Evolutionary conservation across 2,888 invertebrate genomes (phyloP).

Genomic region (Colletes collaris): DNA sequence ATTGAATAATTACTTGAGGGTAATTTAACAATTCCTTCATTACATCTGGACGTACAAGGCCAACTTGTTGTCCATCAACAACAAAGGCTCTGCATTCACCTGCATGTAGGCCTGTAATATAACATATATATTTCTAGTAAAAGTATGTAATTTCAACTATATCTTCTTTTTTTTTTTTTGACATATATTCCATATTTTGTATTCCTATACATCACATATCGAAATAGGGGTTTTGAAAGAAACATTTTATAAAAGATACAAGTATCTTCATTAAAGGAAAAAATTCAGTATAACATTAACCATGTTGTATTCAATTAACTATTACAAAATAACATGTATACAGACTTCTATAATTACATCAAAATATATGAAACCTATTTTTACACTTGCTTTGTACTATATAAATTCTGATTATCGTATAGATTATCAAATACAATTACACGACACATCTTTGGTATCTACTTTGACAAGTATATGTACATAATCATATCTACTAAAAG

Average conservation of each 20-base stretch:
- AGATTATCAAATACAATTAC: constrained; percentile 2
- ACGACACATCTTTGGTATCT: constrained; percentile 25
- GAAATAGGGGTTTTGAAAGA: not conserved
- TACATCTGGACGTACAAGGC: constrained; percentile 93
- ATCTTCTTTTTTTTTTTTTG: not conserved
- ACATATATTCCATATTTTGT: not conserved
- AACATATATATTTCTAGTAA: not conserved
- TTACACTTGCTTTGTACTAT: not conserved
- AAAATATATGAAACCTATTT: not conserved
- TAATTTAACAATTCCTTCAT: constrained; percentile 91
- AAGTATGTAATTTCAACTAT: not conserved
- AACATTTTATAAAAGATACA: not conserved
- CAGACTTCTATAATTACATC: constrained; percentile 5
- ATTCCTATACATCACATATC: not conserved
- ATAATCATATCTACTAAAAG: constrained; percentile 21
- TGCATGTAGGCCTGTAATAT: constrained; percentile 87
- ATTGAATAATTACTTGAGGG: constrained; percentile 87
- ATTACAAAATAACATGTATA: not conserved
- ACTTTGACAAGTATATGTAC: constrained; percentile 31
- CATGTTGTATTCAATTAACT: not conserved
- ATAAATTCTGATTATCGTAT: not conserved
- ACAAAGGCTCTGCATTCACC: constrained; percentile 93
- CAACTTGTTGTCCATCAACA: constrained; percentile 95
- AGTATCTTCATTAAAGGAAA: constrained; percentile 1
- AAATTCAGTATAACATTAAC: constrained; percentile 2